These are phyloP conservation scores for Megalops cyprinoides DNA, from an alignment of 2,797 vertebrate species.

Conservation along the genomic window DNA sequence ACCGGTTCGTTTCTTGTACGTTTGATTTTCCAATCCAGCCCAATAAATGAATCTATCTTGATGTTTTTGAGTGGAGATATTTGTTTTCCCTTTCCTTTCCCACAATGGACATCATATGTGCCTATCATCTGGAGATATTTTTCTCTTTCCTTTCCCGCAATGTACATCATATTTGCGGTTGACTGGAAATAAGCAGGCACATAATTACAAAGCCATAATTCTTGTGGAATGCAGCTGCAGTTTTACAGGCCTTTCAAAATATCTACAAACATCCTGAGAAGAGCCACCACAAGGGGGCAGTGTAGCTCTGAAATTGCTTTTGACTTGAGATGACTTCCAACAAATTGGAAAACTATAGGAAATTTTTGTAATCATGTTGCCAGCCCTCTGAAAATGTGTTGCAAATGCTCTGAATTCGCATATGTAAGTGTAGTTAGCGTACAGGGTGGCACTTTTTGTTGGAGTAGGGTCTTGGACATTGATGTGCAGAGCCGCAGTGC, in stretches of 20 bases:
- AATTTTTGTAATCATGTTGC: neutral
- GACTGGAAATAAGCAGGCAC: neutral
- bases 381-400: neutral
- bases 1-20: slow-evolving; percentile 57
- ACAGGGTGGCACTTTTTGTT: no score
- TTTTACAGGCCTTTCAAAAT: neutral
- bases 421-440: no score
- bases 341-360: neutral
- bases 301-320: neutral
- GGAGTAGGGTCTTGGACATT: no score
- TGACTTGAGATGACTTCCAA: neutral
- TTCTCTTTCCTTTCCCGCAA: neutral
- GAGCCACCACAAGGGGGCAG: neutral
- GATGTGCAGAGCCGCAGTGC: neutral
- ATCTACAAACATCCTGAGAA: neutral
- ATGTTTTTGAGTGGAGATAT: slow-evolving; percentile 36
- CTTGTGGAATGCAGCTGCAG: neutral
- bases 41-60: slow-evolving; percentile 71
- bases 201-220: neutral
- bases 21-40: slow-evolving; percentile 64
- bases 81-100: slow-evolving; percentile 23
- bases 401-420: neutral
- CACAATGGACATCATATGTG: slow-evolving; percentile 7
- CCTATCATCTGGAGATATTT: slow-evolving; percentile 20
- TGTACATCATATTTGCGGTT: slow-evolving; percentile 15